Percentiles rank a stretch among this genome's conserved stretches.
These are phyloP conservation scores for Platichthys flesus DNA, from an alignment of 2,113 vertebrate genomes.

Conservation along the genomic window DNA sequence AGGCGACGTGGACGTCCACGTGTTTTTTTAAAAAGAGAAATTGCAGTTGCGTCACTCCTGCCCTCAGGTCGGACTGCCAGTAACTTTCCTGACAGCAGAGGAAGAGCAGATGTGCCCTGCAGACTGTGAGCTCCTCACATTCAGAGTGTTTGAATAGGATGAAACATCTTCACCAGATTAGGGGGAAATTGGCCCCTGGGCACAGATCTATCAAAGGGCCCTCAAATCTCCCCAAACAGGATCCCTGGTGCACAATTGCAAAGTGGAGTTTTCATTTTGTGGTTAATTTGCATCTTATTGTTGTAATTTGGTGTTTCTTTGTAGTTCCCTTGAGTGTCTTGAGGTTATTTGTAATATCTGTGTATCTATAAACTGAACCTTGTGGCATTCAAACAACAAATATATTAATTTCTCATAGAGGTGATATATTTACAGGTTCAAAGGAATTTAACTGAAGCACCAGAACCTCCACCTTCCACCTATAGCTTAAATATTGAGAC, in stretches of 20 bases:
- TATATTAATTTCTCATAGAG: no score
- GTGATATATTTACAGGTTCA: not conserved
- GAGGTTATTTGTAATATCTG: no score
- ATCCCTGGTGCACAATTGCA: not conserved
- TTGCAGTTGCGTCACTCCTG: slow-evolving; percentile 38
- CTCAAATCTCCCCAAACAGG: not conserved
- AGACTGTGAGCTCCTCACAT: not conserved
- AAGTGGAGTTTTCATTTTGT: not conserved
- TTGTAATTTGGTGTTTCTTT: no score
- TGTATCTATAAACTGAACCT: no score
- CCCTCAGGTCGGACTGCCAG: slow-evolving; percentile 13
- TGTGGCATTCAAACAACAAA: not conserved
- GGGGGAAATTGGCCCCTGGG: not conserved
- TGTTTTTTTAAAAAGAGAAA: slow-evolving; percentile 10
- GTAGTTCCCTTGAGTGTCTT: not conserved
- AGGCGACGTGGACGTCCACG: slow-evolving; percentile 3
- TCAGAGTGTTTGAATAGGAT: not conserved
- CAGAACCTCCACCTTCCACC: no score
- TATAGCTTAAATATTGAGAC: no score
- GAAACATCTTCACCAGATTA: not conserved
- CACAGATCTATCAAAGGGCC: not conserved
- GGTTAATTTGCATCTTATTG: not conserved
- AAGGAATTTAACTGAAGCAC: no score
- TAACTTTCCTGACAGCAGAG: slow-evolving; percentile 22
- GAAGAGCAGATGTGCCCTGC: slow-evolving; percentile 27